phyloP scores from a whole-genome alignment of 2,797 vertebrate genomes.

The Crax fasciolata region DNA sequence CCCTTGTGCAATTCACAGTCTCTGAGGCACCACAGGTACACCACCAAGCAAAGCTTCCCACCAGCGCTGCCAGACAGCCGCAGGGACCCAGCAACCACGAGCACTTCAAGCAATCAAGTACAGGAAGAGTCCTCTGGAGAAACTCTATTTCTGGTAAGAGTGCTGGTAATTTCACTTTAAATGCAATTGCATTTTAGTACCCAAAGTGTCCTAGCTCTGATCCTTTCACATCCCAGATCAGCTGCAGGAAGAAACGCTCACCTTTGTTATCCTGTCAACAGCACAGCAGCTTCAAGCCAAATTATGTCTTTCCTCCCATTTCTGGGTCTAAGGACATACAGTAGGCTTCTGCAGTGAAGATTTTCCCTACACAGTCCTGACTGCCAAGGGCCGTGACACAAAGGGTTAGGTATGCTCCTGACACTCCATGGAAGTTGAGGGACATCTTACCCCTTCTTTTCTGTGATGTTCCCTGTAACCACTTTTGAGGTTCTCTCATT shows the following conservation, averaged over 20 bases:
- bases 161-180: neutral
- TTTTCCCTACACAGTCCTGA: neutral
- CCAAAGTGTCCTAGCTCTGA: neutral
- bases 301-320: neutral
- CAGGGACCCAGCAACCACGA: neutral
- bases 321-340: rapidly evolving
- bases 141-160: neutral
- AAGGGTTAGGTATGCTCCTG: neutral
- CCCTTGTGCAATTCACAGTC: neutral
- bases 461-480: neutral
- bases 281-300: neutral
- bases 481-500: neutral
- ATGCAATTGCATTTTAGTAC: neutral
- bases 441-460: neutral
- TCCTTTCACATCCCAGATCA: neutral
- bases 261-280: neutral
- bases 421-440: neutral
- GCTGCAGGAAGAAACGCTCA: neutral
- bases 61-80: neutral
- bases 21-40: neutral
- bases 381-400: neutral
- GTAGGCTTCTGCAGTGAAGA: neutral
- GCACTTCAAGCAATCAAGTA: neutral
- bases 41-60: neutral
- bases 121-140: neutral